Base-by-base conservation (phyloP, 2,888 invertebrate genomes). In the Troilus luridus region DNA sequence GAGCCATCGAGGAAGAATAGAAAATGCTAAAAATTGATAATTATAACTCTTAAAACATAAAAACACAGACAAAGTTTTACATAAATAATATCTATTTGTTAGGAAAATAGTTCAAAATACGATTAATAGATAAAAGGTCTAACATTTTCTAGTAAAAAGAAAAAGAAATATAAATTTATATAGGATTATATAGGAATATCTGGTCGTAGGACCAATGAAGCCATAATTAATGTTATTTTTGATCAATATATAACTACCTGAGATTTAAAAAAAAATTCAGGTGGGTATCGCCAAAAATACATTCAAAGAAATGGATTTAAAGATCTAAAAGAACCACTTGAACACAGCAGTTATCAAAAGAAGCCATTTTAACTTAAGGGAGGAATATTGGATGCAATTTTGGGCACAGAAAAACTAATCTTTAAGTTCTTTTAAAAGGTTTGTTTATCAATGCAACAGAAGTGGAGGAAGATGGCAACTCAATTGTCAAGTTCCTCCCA, bases 11-110 rank as follows among this genome's bases (percentile, higher is more conserved):
- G 72, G 72, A 77, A 77, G 41, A 9, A 27, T 27, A n/a, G n/a
- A n/a, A 72, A 27, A 27, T 41, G 41, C 41, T 77, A 77, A 77
- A 77, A 67, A 77, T 6, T 27, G 27, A 77, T 77, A 9, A 41
- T 77, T 77, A 77, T 27, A 77, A 77, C 14, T 41, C 41, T 77
- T 41, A 77, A 77, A 77, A 77, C 41, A 77, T 41, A 77, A 77
- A 77, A 77, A 77, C 72, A 41, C 72, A 24, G 27, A 72, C 11
- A 77, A 77, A 77, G 41, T 14, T 77, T 41, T 7, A 77, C 24
- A 67, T 77, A 77, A 41, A 77, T 77, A 77, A 77, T 77, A 14
- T 77, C 72, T 77, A 77, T 77, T 24, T 17, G 14, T 24, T 88
- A 59, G 54, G 24, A 56, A 56, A 56, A 88, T 27, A 0, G 7